Evolutionary conservation across 2,797 vertebrate species (phyloP).

Genomic region (Thaleichthys pacificus): DNA sequence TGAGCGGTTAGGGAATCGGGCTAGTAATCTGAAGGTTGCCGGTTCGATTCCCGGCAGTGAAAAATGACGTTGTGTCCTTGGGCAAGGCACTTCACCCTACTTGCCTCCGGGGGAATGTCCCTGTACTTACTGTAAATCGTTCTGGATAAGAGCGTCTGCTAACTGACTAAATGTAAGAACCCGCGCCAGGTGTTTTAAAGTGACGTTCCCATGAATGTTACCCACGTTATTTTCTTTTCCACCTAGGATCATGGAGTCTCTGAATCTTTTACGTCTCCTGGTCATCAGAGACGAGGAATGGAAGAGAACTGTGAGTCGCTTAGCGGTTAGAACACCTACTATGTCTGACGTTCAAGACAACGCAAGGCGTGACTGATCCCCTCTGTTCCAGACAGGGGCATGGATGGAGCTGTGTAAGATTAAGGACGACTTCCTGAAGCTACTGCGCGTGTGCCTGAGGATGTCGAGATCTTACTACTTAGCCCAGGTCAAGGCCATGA

Average conservation of each 20-base stretch:
- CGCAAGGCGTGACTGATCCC: background rate
- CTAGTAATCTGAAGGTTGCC: too few relatives aligned
- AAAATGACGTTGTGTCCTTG: too few relatives aligned
- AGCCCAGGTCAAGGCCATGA: slow-evolving; percentile 82
- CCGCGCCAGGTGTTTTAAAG: background rate
- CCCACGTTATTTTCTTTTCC: slow-evolving; percentile 1
- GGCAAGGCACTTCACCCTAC: too few relatives aligned
- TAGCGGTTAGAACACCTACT: background rate
- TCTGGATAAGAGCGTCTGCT: too few relatives aligned
- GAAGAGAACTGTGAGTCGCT: slow-evolving; percentile 77
- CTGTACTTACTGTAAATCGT: too few relatives aligned
- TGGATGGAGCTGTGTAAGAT: slow-evolving; percentile 82
- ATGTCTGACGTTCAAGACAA: background rate
- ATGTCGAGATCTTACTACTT: slow-evolving; percentile 88
- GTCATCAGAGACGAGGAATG: slow-evolving; percentile 81
- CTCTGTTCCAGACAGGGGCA: slow-evolving; percentile 57
- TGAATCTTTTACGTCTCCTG: slow-evolving; percentile 90
- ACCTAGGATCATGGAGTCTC: slow-evolving; percentile 87
- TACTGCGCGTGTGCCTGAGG: slow-evolving; percentile 83
- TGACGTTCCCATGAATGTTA: background rate
- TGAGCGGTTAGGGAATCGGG: too few relatives aligned
- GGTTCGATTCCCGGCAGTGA: too few relatives aligned
- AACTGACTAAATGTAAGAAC: too few relatives aligned
- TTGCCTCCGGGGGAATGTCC: too few relatives aligned
- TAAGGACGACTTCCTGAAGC: slow-evolving; percentile 82